Percentiles rank a stretch among this genome's conserved stretches.
These are phyloP conservation scores for Falco concolor DNA, from an alignment of 2,797 vertebrate species.

Conservation along the genomic window DNA sequence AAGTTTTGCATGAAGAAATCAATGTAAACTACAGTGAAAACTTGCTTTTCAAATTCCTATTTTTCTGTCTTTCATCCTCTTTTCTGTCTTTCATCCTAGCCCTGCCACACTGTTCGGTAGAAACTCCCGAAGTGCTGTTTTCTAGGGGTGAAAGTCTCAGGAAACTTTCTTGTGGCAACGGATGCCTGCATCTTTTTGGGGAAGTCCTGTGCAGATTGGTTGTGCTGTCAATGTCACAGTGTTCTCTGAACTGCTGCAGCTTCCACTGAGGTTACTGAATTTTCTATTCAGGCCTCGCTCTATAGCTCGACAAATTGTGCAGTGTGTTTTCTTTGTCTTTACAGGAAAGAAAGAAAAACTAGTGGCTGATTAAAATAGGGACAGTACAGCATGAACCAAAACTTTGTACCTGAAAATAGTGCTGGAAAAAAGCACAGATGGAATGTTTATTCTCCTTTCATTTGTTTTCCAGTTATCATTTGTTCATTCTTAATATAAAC, in stretches of 20 bases:
- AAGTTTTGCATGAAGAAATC: neutral
- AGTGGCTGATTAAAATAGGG: neutral
- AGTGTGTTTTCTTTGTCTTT: neutral
- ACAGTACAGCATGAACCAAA: neutral
- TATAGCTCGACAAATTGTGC: neutral
- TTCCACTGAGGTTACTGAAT: neutral
- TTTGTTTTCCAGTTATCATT: neutral
- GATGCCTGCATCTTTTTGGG: neutral
- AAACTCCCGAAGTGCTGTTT: neutral
- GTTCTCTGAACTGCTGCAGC: neutral
- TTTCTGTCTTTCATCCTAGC: neutral
- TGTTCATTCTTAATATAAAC: neutral
- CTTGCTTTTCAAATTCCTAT: neutral
- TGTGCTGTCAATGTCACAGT: rapidly evolving
- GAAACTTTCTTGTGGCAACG: neutral
- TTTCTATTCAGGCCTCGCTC: neutral
- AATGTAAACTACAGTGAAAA: neutral
- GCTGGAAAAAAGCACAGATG: neutral
- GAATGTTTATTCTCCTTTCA: neutral
- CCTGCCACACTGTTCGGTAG: neutral
- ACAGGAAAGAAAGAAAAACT: neutral
- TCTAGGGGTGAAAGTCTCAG: neutral
- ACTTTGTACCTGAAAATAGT: neutral
- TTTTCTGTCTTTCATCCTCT: neutral
- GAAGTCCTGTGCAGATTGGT: neutral